phyloP scores from a whole-genome alignment of 2,797 vertebrate genomes.

The Lepilemur septentrionalis region DNA sequence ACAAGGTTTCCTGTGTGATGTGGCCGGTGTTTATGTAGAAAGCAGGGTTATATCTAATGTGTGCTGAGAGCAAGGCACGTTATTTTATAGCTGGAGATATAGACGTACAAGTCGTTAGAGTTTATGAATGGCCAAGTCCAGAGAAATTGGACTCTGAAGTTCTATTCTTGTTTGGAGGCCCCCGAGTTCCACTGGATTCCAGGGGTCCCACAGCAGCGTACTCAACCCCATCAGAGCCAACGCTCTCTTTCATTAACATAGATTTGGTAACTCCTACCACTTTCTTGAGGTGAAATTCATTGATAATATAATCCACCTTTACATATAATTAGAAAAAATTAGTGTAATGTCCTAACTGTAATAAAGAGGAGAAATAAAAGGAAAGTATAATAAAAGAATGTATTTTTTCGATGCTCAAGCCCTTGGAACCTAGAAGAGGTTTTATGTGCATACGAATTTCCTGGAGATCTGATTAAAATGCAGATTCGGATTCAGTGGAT shows the following conservation, averaged over 20 bases:
- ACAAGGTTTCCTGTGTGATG: neutral
- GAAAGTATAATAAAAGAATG: neutral
- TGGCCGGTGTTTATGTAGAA: neutral
- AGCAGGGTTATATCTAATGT: neutral
- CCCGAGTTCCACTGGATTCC: neutral
- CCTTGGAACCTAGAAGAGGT: neutral
- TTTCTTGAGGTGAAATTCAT: constrained; percentile 27
- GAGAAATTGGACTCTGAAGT: constrained; percentile 28
- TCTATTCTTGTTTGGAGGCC: neutral
- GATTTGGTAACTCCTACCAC: neutral
- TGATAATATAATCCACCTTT: neutral
- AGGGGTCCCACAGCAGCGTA: neutral
- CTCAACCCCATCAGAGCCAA: neutral
- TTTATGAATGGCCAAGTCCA: neutral
- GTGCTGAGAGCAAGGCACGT: neutral
- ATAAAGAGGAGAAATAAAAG: constrained; percentile 12
- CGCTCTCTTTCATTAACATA: neutral
- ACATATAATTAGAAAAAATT: neutral
- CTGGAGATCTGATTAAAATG: neutral
- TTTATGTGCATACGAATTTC: neutral
- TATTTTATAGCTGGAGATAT: neutral
- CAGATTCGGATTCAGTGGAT: neutral
- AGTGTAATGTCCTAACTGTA: neutral
- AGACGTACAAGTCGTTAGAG: neutral
- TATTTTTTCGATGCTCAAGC: neutral